These are phyloP conservation scores for Cepphus grylle DNA, from an alignment of 2,113 vertebrate species.

Conservation along the genomic window DNA sequence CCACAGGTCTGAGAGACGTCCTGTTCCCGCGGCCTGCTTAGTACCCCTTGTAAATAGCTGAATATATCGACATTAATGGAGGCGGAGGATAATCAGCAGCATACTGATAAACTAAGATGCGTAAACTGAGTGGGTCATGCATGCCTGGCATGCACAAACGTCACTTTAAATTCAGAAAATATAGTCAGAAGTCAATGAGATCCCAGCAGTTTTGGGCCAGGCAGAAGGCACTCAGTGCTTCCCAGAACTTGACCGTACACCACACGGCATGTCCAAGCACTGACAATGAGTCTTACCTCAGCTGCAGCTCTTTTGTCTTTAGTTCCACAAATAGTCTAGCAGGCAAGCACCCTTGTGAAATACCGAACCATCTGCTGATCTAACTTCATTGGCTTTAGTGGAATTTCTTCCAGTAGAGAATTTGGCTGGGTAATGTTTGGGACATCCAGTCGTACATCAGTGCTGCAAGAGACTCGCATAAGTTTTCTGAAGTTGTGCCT, in stretches of 20 bases:
- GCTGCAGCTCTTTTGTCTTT: background rate
- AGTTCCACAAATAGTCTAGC: background rate
- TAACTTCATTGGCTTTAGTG: background rate
- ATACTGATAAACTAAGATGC: background rate
- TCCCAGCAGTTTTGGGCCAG: background rate
- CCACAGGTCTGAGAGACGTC: background rate
- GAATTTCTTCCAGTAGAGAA: background rate
- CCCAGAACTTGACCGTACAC: background rate
- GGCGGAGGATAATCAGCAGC: background rate
- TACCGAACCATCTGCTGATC: background rate
- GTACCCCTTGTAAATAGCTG: background rate
- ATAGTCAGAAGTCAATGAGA: background rate
- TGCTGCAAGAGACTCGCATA: background rate
- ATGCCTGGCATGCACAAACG: background rate
- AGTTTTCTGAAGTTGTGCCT: background rate
- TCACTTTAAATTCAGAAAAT: background rate
- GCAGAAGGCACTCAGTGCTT: background rate
- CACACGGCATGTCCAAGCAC: background rate
- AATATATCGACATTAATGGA: background rate
- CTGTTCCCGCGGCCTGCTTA: background rate
- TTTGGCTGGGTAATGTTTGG: background rate
- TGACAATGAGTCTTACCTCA: background rate
- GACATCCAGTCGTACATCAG: accelerated
- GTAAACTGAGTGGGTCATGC: background rate
- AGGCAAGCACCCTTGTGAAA: background rate